Evolutionary conservation across 2,888 invertebrate genomes (phyloP), one percentile per base, ranked within the genome.

Genomic region (Drosophila putrida): DNA sequence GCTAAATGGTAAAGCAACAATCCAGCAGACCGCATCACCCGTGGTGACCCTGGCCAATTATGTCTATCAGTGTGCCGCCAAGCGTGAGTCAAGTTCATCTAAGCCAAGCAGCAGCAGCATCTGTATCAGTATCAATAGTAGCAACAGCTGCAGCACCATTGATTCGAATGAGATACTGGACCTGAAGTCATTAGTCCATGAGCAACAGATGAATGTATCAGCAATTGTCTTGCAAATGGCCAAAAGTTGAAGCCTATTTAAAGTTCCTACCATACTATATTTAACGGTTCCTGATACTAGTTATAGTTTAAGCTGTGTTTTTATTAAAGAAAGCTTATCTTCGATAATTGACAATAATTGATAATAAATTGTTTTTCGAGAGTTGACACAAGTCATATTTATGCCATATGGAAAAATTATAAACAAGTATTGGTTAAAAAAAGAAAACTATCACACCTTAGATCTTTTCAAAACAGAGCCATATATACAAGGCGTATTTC

Each of bases 31-130:
- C 38, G 41, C 53, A 54, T 11, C 58, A 44, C 51, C 65, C 54
- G 66, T 55, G 5, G 50, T 67, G 41, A 43, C 51, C 15, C 44
- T 77, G 43, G 65, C 70, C 68, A 66, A 76, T 70, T 82, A 79
- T 39, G 76, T 74, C 47, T 79, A 88, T 61, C 63, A 79, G 50
- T 82, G 74, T 44, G 74, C 74, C 53, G 55, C 49, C 63, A 58
- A 68, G 53, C 75, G 67, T 36, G 50, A n/a, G 49, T n/a, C 61
- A 39, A 54, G 20, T 58, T 35, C 59, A 44, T 55, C 59, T 53
- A 57, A 47, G 10, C 9, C 39, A 15, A 38, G 33, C 15, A 53
- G 28, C 20, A 44, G 25, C 33, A 20, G 10, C 35, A 41, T 13
- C 13, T 3, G 20, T 20, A 20, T 13, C 13, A 20, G 20, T 20